phyloP scores from a whole-genome alignment of 2,113 vertebrate species.

The Oryzias celebensis region DNA sequence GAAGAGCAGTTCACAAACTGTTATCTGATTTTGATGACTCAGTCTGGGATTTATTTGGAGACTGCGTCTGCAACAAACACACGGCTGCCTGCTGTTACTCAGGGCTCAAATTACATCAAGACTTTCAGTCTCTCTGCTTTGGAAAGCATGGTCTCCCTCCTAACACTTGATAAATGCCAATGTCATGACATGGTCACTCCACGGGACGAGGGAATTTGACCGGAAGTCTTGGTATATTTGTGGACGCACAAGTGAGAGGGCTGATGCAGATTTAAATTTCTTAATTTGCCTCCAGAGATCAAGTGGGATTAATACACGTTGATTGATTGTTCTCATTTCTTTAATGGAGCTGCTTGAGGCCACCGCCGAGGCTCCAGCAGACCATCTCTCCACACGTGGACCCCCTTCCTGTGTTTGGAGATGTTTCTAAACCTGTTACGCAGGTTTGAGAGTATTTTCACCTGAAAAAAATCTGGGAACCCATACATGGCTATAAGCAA shows the following conservation, averaged over 20 bases:
- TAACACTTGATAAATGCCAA: background rate
- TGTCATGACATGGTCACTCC: background rate
- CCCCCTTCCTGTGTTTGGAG: background rate
- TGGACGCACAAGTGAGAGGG: background rate
- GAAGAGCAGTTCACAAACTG: too few species aligned
- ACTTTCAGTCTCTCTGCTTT: too few species aligned
- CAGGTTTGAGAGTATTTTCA: too few species aligned
- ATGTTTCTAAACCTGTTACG: background rate
- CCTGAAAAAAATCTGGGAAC: too few species aligned
- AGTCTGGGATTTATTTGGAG: too few species aligned
- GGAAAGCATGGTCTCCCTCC: background rate
- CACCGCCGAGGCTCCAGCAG: conserved; percentile 17
- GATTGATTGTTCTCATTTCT: conserved; percentile 60
- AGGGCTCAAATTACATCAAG: too few species aligned
- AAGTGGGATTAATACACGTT: conserved; percentile 45
- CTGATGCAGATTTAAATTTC: conserved; percentile 9
- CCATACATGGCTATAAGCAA: too few species aligned
- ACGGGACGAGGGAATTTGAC: background rate
- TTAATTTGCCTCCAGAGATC: conserved; percentile 31
- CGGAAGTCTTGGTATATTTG: background rate
- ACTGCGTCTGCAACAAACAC: too few species aligned
- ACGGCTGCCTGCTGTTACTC: too few species aligned
- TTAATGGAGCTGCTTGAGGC: conserved; percentile 50
- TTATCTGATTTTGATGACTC: too few species aligned
- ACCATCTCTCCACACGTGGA: conserved; percentile 5